Conservation (phyloP, 2,888 invertebrate species). For the Galeruca laticollis region DNA sequence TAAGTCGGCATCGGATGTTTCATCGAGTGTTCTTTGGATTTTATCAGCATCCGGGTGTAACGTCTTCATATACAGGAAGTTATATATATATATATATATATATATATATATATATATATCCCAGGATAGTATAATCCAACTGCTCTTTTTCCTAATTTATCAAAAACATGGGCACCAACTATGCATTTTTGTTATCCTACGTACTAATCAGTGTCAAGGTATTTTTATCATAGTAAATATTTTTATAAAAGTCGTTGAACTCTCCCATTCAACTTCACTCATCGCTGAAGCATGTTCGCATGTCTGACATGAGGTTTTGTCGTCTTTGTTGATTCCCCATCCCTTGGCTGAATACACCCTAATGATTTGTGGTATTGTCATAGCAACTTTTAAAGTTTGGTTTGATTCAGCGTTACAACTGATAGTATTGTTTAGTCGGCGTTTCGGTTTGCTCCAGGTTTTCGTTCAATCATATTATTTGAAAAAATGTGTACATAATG, state of each 20-base stretch:
- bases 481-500: no score
- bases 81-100: no score
- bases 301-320: constrained; percentile 40
- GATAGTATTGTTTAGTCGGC: constrained; percentile 16
- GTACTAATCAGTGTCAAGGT: constrained; percentile 7
- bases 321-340: constrained; percentile 11
- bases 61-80: no score
- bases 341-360: constrained; percentile 51
- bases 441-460: background rate
- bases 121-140: no score
- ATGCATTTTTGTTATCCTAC: background rate
- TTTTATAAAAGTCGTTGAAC: constrained; percentile 21
- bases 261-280: constrained; percentile 7
- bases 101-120: no score
- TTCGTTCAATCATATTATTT: background rate
- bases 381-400: constrained; percentile 54
- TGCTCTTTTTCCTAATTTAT: no score
- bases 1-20: no score
- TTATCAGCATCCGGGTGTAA: no score
- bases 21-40: no score
- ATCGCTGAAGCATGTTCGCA: constrained; percentile 33
- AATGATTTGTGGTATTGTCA: constrained; percentile 58
- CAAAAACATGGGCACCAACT: no score
- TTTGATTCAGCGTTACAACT: constrained; percentile 9
- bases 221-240: background rate